Percentiles rank a stretch among this genome's conserved stretches.
Conservation (phyloP, 2,113 vertebrate genomes). For the Etia nguti region DNA sequence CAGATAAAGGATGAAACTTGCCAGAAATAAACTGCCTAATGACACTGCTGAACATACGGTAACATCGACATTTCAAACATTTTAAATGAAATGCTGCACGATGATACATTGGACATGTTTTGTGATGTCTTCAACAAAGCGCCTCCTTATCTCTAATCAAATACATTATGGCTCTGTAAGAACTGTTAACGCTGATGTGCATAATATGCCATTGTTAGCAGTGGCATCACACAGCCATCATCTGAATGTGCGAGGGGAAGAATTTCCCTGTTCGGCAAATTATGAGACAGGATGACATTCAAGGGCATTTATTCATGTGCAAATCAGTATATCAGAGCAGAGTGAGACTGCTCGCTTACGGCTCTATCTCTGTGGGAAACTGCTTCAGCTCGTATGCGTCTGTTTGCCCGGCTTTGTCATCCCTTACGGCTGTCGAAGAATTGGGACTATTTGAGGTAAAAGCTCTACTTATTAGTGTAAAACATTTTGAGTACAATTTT, state of each 20-base stretch:
- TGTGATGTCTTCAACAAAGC: conserved; percentile 20
- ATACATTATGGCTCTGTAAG: conserved; percentile 4
- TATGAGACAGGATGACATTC: conserved; percentile 53
- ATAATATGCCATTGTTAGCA: conserved; percentile 38
- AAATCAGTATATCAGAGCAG: conserved; percentile 53
- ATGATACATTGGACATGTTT: conserved; percentile 27
- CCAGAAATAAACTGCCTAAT: conserved; percentile 35
- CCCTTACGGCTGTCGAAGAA: conserved; percentile 17
- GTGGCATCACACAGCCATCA: conserved; percentile 25
- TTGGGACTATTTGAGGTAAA: conserved; percentile 12
- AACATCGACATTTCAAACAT: conserved; percentile 23
- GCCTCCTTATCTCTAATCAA: conserved; percentile 40
- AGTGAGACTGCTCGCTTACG: conserved; percentile 29
- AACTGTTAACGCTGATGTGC: conserved; percentile 19
- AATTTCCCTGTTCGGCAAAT: conserved; percentile 56
- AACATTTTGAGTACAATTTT: background rate
- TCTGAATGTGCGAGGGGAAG: conserved; percentile 28
- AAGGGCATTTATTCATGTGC: conserved; percentile 64
- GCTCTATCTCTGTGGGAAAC: conserved; percentile 33
- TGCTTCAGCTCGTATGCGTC: background rate
- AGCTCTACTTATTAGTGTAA: background rate
- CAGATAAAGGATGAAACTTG: conserved; percentile 44
- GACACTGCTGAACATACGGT: conserved; percentile 17
- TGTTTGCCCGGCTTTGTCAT: conserved; percentile 30
- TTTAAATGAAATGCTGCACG: background rate